These are phyloP conservation scores for Rhyacophila evoluta DNA, from an alignment of 2,888 invertebrate genomes.

Conservation along the genomic window DNA sequence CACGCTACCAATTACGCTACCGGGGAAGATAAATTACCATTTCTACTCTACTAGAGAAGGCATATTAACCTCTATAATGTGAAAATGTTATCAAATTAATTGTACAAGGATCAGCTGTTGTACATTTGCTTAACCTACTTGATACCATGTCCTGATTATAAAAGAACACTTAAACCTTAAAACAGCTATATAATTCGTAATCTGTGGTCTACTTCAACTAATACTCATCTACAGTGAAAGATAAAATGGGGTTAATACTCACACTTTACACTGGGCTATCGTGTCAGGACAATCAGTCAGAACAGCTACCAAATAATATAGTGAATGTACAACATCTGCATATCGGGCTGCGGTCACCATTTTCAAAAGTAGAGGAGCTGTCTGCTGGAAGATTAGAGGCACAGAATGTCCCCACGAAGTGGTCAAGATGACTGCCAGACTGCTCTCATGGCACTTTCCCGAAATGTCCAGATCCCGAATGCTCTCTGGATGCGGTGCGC, in stretches of 20 bases:
- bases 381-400: constrained; percentile 62
- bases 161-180: too few species aligned
- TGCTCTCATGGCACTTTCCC: constrained; percentile 52
- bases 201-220: too few species aligned
- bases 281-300: constrained; percentile 65
- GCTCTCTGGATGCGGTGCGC: constrained; percentile 42
- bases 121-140: too few species aligned
- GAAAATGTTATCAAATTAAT: too few species aligned
- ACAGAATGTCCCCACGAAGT: constrained; percentile 65
- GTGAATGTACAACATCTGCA: constrained; percentile 61
- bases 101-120: too few species aligned
- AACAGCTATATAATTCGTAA: too few species aligned
- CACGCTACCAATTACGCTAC: too few species aligned
- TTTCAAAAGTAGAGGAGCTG: constrained; percentile 59
- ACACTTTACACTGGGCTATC: constrained; percentile 57
- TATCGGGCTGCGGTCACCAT: constrained; percentile 58
- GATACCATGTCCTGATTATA: too few species aligned
- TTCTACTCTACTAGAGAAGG: too few species aligned
- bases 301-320: constrained; percentile 61
- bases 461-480: constrained; percentile 37
- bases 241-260: constrained; percentile 16
- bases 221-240: too few species aligned
- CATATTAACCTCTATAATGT: too few species aligned
- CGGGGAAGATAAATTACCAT: too few species aligned
- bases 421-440: constrained; percentile 58